Evolutionary conservation across 2,888 invertebrate species (phyloP), one percentile per base, ranked within the genome.

Genomic region (Chydorus sphaericus): DNA sequence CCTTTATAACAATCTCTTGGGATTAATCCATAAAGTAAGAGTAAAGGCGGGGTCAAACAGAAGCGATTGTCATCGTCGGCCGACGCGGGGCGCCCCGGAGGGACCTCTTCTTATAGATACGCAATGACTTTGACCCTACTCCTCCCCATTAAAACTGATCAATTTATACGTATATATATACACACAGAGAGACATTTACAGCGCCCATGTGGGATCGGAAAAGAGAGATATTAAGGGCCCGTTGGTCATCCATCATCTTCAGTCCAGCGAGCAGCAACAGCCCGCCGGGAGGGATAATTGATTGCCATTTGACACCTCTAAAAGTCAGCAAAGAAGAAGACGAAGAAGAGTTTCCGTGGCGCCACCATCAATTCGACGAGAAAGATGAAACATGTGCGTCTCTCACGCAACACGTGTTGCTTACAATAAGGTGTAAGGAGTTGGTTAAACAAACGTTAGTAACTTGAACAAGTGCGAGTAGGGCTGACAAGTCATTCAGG

Each of bases 391-490:
- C 6, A 7, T 14, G 20, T n/a, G 14, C 10, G 39, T 39, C 39
- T 39, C 39, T 39, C 39, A 20, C 39, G 14, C 39, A 36, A 7
- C 36, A 36, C 26, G 44, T 14, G 23, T 8, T 39, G 39, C 33
- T 14, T n/a, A n/a, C n/a, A n/a, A n/a, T n/a, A n/a, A n/a, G n/a
- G n/a, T n/a, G n/a, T n/a, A 44, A 26, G 44, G 44, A 44, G 28
- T 44, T 26, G 44, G 44, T 44, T 44, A 44, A 44, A 44, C 44
- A 44, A 44, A 44, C 44, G 44, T 44, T 44, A 44, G 44, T 44
- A 44, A 44, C 23, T 14, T 44, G 44, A 44, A n/a, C n/a, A n/a
- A n/a, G n/a, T n/a, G n/a, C n/a, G n/a, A n/a, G n/a, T n/a, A n/a
- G n/a, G n/a, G n/a, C n/a, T n/a, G n/a, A n/a, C n/a, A n/a, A n/a